Conservation (phyloP, 2,113 vertebrate genomes). For the Plotosus lineatus region DNA sequence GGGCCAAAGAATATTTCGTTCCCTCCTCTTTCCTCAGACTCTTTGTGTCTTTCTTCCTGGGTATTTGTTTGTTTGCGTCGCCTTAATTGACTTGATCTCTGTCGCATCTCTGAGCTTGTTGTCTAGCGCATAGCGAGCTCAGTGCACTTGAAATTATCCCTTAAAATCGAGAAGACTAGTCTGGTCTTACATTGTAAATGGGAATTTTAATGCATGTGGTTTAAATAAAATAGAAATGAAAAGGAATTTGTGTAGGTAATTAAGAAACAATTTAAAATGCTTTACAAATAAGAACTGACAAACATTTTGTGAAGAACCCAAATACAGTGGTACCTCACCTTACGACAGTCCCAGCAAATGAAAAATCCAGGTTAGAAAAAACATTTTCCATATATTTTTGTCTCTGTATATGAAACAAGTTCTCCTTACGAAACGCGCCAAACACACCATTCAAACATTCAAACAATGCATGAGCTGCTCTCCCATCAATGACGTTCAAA, state of each 20-base stretch:
- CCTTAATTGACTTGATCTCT: conserved; percentile 63
- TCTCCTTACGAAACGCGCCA: too few species aligned
- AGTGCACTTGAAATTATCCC: not conserved
- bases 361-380: too few species aligned
- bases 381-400: too few species aligned
- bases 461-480: too few species aligned
- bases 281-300: not conserved
- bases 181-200: not conserved
- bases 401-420: too few species aligned
- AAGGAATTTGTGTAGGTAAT: not conserved
- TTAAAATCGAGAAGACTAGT: not conserved
- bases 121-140: conserved; percentile 29
- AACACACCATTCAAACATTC: too few species aligned
- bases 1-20: conserved; percentile 61
- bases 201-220: not conserved
- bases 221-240: not conserved
- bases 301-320: not conserved
- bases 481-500: too few species aligned
- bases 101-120: conserved; percentile 36
- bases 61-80: conserved; percentile 66
- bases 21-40: conserved; percentile 44
- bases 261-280: not conserved
- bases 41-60: conserved; percentile 58
- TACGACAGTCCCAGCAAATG: too few species aligned
- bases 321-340: too few species aligned